Evolutionary conservation across 2,113 vertebrate genomes (phyloP).

Genomic region (Heterotilapia buettikoferi): DNA sequence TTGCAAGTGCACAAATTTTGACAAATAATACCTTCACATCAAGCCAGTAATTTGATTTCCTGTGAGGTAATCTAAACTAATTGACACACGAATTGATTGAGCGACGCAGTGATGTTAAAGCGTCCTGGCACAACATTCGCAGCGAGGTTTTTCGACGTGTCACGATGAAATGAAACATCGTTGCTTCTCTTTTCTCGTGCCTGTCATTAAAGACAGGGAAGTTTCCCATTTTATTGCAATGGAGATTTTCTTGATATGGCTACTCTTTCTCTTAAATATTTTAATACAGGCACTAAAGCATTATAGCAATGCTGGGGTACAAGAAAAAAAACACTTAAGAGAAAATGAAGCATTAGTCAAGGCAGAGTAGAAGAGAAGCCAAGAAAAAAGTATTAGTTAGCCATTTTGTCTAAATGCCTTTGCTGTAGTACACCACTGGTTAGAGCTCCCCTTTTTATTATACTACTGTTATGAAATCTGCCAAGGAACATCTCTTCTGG

Average conservation of each 20-base stretch:
- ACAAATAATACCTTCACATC: constrained; percentile 56
- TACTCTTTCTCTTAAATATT: neutral
- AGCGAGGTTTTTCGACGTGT: neutral
- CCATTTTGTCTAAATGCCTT: constrained; percentile 36
- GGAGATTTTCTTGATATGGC: neutral
- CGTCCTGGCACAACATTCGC: constrained; percentile 14
- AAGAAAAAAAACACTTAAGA: neutral
- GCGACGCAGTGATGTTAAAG: constrained; percentile 18
- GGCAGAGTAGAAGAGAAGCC: neutral
- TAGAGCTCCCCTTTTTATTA: constrained; percentile 54
- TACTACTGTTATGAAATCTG: constrained; percentile 63
- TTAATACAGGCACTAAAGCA: neutral
- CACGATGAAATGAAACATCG: neutral
- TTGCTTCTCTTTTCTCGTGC: neutral
- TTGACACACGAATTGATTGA: constrained; percentile 50
- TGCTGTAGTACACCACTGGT: constrained; percentile 30
- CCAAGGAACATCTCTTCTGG: constrained; percentile 52
- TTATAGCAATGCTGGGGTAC: neutral
- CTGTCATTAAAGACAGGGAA: neutral
- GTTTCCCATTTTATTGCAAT: neutral
- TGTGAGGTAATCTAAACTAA: constrained; percentile 50
- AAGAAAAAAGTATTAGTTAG: constrained; percentile 12
- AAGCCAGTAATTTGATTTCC: constrained; percentile 53
- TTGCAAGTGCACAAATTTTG: constrained; percentile 50
- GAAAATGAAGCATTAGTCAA: neutral